Conservation (phyloP, 2,888 invertebrate species). For the Leucoma salicis region DNA sequence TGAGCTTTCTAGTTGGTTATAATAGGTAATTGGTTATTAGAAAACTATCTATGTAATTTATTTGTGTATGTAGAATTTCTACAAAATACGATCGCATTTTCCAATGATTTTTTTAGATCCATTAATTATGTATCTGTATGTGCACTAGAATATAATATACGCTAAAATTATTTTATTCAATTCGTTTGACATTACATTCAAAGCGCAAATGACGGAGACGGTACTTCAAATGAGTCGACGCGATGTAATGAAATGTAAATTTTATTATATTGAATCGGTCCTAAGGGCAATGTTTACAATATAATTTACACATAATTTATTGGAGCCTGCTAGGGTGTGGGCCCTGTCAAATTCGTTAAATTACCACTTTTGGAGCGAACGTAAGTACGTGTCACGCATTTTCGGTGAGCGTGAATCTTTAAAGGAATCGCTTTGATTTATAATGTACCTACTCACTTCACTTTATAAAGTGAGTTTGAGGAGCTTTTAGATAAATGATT, state of each 20-base stretch:
- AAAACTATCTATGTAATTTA: too few species aligned
- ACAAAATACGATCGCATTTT: too few species aligned
- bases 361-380: slow-evolving; percentile 26
- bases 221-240: slow-evolving; percentile 15
- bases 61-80: too few species aligned
- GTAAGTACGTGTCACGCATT: slow-evolving; percentile 17
- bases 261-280: slow-evolving; percentile 46
- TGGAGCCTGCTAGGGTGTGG: slow-evolving; percentile 33
- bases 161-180: too few species aligned
- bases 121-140: too few species aligned
- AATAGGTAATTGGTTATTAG: too few species aligned
- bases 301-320: slow-evolving; percentile 49
- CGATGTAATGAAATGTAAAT: slow-evolving; percentile 41
- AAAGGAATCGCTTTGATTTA: slow-evolving; percentile 1
- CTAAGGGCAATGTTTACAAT: slow-evolving; percentile 42
- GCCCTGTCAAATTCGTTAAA: slow-evolving; percentile 27
- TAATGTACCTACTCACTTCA: slow-evolving; percentile 3
- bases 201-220: slow-evolving; percentile 23
- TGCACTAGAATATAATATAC: too few species aligned
- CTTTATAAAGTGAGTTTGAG: slow-evolving; percentile 1
- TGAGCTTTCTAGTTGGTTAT: too few species aligned
- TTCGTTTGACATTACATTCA: slow-evolving; percentile 9
- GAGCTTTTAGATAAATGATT: background rate
- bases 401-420: slow-evolving; percentile 5
- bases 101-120: too few species aligned